Conservation (phyloP, 2,113 vertebrate genomes). For the Ramphastos sulfuratus region DNA sequence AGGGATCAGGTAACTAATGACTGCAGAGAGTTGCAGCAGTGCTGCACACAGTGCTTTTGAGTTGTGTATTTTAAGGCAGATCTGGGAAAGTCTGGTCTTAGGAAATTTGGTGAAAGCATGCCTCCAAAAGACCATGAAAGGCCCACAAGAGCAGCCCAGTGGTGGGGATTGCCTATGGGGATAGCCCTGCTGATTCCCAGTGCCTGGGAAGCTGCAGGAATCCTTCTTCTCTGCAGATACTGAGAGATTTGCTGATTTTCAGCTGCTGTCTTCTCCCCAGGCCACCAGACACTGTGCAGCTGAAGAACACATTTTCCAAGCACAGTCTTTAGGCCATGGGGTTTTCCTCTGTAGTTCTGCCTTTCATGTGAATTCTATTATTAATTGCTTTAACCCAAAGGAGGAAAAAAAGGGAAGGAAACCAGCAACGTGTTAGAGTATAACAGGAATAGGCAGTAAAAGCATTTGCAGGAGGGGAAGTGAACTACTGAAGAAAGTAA, state of each 20-base stretch:
- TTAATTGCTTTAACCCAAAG: neutral
- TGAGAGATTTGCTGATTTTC: neutral
- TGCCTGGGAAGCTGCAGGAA: neutral
- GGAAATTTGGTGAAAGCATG: neutral
- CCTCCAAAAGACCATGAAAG: neutral
- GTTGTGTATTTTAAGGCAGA: neutral
- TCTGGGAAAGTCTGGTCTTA: neutral
- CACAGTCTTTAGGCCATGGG: neutral
- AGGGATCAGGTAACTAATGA: neutral
- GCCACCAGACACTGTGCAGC: neutral
- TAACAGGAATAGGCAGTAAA: neutral
- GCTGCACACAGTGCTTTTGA: accelerated
- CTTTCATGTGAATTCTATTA: neutral
- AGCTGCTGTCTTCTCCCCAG: neutral
- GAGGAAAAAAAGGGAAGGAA: neutral
- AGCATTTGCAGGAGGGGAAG: neutral
- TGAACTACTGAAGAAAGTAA: neutral
- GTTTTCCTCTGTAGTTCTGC: neutral
- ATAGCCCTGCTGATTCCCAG: neutral
- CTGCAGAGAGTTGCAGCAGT: neutral
- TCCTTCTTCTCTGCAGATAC: neutral
- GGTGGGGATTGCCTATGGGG: neutral
- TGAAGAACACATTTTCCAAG: neutral
- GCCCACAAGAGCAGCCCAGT: neutral
- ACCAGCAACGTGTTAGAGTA: neutral